Base-by-base conservation (phyloP, 2,888 invertebrate genomes). In the Nomada fabriciana region DNA sequence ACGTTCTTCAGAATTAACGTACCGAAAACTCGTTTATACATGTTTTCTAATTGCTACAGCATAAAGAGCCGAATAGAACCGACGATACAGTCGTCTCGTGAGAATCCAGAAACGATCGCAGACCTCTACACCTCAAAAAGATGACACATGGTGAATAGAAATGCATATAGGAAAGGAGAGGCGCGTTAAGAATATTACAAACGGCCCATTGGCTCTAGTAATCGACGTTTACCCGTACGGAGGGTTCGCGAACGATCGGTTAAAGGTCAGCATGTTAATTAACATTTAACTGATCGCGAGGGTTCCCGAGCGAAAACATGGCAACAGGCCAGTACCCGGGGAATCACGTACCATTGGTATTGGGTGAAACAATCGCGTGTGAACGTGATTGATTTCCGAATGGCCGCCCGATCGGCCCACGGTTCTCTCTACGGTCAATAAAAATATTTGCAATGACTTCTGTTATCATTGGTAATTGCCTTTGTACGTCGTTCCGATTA, bases 11-110 rank as follows among this genome's bases (percentile, higher is more conserved):
- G 86, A 76, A 84, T 86, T 86, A 87, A 88, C 88, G 88, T 87
- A 87, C 88, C 88, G 87, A 87, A 87, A 87, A 88, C 88, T 82
- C 88, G 87, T 87, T 87, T 87, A 0, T 36, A 88, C 86, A 86
- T 82, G 88, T 84, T 88, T 88, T 86, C 82, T 83, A 77, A 83
- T 87, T 88, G 82, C 82, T 36, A 55, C 47, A 64, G 42, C 68
- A 68, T 81, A 79, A 72, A 82, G 71, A 75, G 64, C 68, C 73
- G 76, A 82, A 80, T 79, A 71, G 70, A 65, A 73, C 57, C 77
- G 82, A 81, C 72, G 55, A 63, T 23, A n/a, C 43, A 7, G 25
- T 7, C 43, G 20, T 47, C 55, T 43, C 80, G 73, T 72, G 84
- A 83, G 76, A 80, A 80, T 77, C 82, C 69, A 71, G 76, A 77